These are phyloP conservation scores for Oryctes rhinoceros DNA, from an alignment of 1,140 invertebrate species.

Conservation along the genomic window DNA sequence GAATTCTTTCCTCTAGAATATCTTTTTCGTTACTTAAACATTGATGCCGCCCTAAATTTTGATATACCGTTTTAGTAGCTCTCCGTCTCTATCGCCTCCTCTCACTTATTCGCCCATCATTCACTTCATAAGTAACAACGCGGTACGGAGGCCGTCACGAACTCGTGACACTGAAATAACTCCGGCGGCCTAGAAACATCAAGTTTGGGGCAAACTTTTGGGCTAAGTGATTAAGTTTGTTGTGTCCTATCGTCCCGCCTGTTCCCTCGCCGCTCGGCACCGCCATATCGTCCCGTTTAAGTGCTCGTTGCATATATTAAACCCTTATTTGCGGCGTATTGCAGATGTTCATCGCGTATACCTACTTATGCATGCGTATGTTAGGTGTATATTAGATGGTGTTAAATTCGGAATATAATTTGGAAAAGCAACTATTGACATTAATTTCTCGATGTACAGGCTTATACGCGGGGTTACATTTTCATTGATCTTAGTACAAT, in stretches of 20 bases:
- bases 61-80: neutral
- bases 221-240: conserved; percentile 18
- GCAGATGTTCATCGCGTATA: neutral
- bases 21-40: too few species aligned
- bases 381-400: neutral
- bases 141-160: neutral
- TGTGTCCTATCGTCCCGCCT: neutral
- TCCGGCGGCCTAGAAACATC: conserved; percentile 16
- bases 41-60: too few species aligned
- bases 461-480: too few species aligned
- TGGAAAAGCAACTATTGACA: too few species aligned
- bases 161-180: conserved; percentile 9
- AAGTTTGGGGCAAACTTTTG: conserved; percentile 9
- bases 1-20: too few species aligned
- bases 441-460: too few species aligned
- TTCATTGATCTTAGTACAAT: too few species aligned
- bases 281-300: neutral
- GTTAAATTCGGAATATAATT: too few species aligned
- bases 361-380: conserved; percentile 5
- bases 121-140: conserved; percentile 1
- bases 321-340: conserved; percentile 9
- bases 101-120: neutral
- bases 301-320: conserved; percentile 10
- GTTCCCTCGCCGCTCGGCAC: neutral
- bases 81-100: neutral